Percentiles rank a stretch among this genome's conserved stretches.
phyloP scores from a whole-genome alignment of 2,797 vertebrate species.

The Miichthys miiuy region DNA sequence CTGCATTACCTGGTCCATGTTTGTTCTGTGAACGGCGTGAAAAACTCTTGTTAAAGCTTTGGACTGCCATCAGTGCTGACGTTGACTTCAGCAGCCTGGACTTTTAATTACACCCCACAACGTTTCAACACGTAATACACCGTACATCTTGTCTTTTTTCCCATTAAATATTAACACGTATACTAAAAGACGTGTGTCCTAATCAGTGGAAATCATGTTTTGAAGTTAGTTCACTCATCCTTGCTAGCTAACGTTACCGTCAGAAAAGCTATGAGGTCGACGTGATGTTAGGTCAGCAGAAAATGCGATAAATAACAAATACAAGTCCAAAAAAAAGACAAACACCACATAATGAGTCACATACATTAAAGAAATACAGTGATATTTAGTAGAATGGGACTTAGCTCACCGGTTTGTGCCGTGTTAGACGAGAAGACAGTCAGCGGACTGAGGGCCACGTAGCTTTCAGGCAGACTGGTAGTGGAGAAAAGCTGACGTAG shows the following conservation, averaged over 20 bases:
- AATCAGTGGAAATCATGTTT: background rate
- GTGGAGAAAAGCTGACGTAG: slow-evolving; percentile 79
- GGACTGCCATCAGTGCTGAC: slow-evolving; percentile 45
- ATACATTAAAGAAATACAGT: rapidly evolving
- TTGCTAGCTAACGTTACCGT: background rate
- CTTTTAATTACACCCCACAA: background rate
- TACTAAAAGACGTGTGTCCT: rapidly evolving
- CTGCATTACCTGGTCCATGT: slow-evolving; percentile 99
- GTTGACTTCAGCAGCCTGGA: slow-evolving; percentile 22
- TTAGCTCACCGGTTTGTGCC: slow-evolving; percentile 54
- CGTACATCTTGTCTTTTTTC: rapidly evolving
- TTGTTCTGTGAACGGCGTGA: slow-evolving; percentile 27
- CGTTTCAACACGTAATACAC: background rate
- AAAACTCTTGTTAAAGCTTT: background rate
- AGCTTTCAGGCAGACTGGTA: slow-evolving; percentile 24
- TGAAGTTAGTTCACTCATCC: background rate
- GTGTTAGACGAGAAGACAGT: background rate
- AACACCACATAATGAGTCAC: rapidly evolving
- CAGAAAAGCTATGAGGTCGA: slow-evolving; percentile 22
- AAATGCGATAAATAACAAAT: background rate
- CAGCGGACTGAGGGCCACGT: slow-evolving; percentile 78
- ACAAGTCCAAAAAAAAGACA: background rate
- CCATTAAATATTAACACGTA: background rate
- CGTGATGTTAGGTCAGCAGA: background rate
- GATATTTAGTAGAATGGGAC: rapidly evolving